These are phyloP conservation scores for Hystrix brachyura DNA, from an alignment of 2,113 vertebrate genomes.

Conservation along the genomic window DNA sequence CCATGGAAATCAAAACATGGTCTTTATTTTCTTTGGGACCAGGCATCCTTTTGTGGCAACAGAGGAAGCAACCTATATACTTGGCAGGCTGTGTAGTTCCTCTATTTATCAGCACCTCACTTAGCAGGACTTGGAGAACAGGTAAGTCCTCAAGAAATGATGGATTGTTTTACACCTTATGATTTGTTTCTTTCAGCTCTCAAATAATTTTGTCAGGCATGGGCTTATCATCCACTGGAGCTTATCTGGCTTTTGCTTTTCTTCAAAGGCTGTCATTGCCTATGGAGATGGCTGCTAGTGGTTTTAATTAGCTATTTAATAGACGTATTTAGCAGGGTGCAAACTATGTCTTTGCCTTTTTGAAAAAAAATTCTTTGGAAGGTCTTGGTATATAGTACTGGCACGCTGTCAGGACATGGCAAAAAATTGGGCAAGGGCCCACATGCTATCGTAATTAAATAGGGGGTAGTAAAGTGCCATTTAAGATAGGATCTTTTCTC, in stretches of 20 bases:
- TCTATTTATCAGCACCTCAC: background rate
- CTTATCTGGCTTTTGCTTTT: background rate
- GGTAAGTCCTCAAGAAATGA: background rate
- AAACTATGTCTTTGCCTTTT: background rate
- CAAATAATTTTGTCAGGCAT: background rate
- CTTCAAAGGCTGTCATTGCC: background rate
- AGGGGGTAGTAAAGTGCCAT: background rate
- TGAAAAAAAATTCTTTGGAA: background rate
- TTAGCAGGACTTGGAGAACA: background rate
- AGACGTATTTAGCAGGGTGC: background rate
- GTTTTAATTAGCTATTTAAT: background rate
- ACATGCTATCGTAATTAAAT: background rate
- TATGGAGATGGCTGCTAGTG: background rate
- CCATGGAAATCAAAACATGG: background rate
- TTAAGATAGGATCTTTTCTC: background rate
- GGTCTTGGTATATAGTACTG: background rate
- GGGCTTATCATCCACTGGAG: too few species aligned
- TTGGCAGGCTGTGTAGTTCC: background rate
- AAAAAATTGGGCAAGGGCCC: background rate
- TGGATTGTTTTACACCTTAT: background rate
- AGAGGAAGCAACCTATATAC: background rate
- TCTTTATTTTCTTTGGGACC: conserved; percentile 58
- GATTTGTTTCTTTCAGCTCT: background rate
- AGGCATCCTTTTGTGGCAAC: conserved; percentile 33
- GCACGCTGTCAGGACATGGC: background rate